Base-by-base conservation (phyloP, 2,797 vertebrate genomes). In the Pangasius djambal region DNA sequence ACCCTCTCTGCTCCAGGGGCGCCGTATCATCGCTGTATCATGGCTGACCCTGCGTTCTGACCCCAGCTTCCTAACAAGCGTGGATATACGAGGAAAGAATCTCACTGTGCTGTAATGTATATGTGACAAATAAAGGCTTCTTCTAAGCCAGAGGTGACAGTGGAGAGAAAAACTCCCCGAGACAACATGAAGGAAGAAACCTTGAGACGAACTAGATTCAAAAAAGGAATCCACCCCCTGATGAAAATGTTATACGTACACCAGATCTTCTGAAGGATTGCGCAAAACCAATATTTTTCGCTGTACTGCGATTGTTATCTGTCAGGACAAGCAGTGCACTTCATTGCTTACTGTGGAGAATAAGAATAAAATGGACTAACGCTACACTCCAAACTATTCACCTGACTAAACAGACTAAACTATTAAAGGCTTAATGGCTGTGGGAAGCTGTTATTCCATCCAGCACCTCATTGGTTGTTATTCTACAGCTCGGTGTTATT, bases 401-500 rank as follows among this genome's bases (percentile, higher is more conserved):
- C 44, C 83, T 85, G 65, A 72, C 83, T 48, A 44, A 70, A 44
- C 25, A 86, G 9, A 79, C 22, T 34, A 20, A 34, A 22, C 34
- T 34, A 16, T 65, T 88, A 37, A 77, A 67, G 28, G 0, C 61
- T 79, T 69, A 57, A 57, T 59, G 50, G 61, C 48, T 85, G 72
- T 44, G 72, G 88, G 72, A 88, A 55, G 82, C 79, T 37, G 48
- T 67, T 85, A n/a, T 85, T 52, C 74, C 75, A 37, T 77, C 18
- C 67, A 34, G 85, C 61, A 57, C 70, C 83, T 77, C 31, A 6
- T 18, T 44, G 86, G 37, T 52, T 91, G 87, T 89, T 91, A 52
- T 82, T 67, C 74, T 28, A 3, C 81, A 34, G 65, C 86, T 78
- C 61, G 1, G 52, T 91, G 90, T 89, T 91, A 69, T 89, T 84